Evolutionary conservation across 2,797 vertebrate species (phyloP).

Genomic region (Huso huso): DNA sequence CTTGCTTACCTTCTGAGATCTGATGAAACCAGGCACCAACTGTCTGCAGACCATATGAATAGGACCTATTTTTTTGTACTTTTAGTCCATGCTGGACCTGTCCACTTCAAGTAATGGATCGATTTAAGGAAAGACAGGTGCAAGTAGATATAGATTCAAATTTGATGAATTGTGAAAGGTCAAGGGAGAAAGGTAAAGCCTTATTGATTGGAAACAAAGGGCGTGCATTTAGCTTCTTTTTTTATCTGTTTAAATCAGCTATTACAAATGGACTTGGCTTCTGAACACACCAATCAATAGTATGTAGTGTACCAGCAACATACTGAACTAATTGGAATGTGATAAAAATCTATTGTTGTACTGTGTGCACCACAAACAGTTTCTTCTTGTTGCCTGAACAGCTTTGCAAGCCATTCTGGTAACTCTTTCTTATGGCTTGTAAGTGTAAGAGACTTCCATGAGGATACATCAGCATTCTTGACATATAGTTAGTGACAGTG

Average conservation of each 20-base stretch:
- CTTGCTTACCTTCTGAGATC: no score
- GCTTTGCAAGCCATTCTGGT: background rate
- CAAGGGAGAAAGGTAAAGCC: constrained; percentile 14
- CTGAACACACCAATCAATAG: constrained; percentile 25
- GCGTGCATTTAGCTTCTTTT: background rate
- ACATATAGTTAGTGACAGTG: no score
- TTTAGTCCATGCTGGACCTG: no score
- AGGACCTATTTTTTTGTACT: no score
- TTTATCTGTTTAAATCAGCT: constrained; percentile 28
- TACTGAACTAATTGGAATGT: background rate
- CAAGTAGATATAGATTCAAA: no score
- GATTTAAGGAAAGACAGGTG: no score
- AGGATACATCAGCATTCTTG: no score
- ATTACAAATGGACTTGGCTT: constrained; percentile 28
- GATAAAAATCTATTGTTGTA: background rate
- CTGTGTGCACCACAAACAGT: background rate
- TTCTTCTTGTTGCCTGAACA: background rate
- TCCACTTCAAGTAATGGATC: no score
- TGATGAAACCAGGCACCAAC: no score
- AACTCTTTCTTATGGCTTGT: no score
- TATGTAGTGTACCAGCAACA: background rate
- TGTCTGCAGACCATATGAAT: no score
- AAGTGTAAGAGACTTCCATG: no score
- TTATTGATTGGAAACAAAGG: constrained; percentile 24
- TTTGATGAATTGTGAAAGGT: background rate